phyloP scores from a whole-genome alignment of 2,797 vertebrate genomes.

The Cephalopachus bancanus region DNA sequence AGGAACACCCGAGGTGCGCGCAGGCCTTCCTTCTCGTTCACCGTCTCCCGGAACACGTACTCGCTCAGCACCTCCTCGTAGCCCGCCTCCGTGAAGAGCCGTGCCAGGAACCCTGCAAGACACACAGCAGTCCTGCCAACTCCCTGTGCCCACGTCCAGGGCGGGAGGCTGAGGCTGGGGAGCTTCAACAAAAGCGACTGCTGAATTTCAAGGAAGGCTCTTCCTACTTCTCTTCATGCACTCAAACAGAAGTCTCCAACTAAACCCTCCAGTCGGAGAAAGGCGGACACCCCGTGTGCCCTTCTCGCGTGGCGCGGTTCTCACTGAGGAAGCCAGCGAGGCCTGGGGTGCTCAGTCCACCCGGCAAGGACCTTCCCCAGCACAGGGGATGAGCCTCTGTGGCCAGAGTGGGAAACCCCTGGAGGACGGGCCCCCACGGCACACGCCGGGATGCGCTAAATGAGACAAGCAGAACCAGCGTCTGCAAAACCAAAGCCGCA shows the following conservation, averaged over 20 bases:
- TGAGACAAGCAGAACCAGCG: background rate
- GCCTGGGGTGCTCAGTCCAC: too few species aligned
- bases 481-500: background rate
- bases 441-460: background rate
- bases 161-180: background rate
- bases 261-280: background rate
- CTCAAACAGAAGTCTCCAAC: background rate
- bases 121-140: constrained; percentile 24
- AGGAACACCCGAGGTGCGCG: constrained; percentile 96
- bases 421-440: too few species aligned
- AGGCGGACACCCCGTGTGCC: background rate
- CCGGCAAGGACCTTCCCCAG: too few species aligned
- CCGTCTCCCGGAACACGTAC: constrained; percentile 96
- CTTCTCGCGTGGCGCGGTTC: too few species aligned
- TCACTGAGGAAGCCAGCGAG: too few species aligned
- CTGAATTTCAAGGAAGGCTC: too few species aligned
- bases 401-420: background rate
- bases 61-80: constrained; percentile 92
- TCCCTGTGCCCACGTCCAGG: too few species aligned
- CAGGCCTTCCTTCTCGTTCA: constrained; percentile 97
- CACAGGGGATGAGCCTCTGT: background rate
- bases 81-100: constrained; percentile 91
- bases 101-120: constrained; percentile 92
- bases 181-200: too few species aligned
- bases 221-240: background rate